Percentiles rank a stretch among this genome's conserved stretches.
Evolutionary conservation across 2,113 vertebrate genomes (phyloP).

Genomic region (Anoplopoma fimbria): DNA sequence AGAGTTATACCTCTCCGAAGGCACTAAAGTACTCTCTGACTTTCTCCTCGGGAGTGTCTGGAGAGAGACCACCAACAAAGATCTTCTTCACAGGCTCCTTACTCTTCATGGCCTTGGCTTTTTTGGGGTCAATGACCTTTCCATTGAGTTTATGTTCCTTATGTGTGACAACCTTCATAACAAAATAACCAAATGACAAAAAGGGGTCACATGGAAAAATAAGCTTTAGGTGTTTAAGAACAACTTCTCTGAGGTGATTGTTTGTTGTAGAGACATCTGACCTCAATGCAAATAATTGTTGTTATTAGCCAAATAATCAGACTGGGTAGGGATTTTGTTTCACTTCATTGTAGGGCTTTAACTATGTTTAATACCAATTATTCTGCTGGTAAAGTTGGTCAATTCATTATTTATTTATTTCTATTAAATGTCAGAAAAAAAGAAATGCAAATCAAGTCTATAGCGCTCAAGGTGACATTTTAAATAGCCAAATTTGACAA

Average conservation of each 20-base stretch:
- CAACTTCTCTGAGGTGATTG: neutral
- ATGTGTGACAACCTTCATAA: conserved; percentile 91
- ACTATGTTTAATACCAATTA: neutral
- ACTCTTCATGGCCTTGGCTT: conserved; percentile 99
- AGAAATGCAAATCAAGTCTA: too few species aligned
- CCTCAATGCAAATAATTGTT: neutral
- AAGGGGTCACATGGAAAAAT: neutral
- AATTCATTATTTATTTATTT: neutral
- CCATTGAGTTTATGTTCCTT: conserved; percentile 99
- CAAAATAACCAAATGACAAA: neutral
- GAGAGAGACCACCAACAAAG: conserved; percentile 98
- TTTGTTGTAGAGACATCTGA: neutral
- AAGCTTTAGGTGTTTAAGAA: neutral
- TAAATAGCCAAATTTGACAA: neutral
- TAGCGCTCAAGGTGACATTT: neutral
- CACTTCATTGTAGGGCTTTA: neutral
- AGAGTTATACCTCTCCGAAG: conserved; percentile 92
- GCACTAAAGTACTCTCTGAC: conserved; percentile 96
- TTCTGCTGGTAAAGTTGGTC: neutral
- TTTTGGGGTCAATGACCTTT: conserved; percentile 99
- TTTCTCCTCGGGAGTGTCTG: conserved; percentile 98
- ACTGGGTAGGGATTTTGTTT: neutral
- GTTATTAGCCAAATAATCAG: neutral
- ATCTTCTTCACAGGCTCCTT: conserved; percentile 99
- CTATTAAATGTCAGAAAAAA: neutral